These are phyloP conservation scores for Sebastolobus alascanus DNA, from an alignment of 2,797 vertebrate genomes.

Conservation along the genomic window DNA sequence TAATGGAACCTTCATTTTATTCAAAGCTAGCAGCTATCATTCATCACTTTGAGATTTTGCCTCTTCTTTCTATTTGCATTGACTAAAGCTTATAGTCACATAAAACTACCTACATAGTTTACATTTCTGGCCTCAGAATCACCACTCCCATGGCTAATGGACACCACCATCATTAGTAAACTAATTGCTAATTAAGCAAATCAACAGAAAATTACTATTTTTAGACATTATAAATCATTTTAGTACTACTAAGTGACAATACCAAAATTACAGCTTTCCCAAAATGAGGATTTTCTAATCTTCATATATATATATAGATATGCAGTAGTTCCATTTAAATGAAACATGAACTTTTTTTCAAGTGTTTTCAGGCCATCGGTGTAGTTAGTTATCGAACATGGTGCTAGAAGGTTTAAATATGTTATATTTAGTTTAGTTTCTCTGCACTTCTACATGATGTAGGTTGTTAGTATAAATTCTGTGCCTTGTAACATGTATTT, in stretches of 20 bases:
- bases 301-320: neutral
- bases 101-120: conserved; percentile 15
- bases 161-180: neutral
- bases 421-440: neutral
- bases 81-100: neutral
- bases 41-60: conserved; percentile 8
- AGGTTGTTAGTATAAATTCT: neutral
- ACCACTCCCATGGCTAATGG: neutral
- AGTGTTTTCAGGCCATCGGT: neutral
- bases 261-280: neutral
- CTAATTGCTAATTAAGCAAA: neutral
- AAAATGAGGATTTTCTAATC: neutral
- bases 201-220: neutral
- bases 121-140: conserved; percentile 14
- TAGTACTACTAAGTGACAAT: neutral
- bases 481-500: neutral
- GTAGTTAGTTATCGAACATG: neutral
- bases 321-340: neutral
- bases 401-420: neutral
- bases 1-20: conserved; percentile 65
- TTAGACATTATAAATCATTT: neutral
- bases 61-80: conserved; percentile 12
- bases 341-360: neutral
- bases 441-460: neutral
- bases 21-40: conserved; percentile 25